Base-by-base conservation (phyloP, 2,888 invertebrate genomes). In the Phyto melanocephala region DNA sequence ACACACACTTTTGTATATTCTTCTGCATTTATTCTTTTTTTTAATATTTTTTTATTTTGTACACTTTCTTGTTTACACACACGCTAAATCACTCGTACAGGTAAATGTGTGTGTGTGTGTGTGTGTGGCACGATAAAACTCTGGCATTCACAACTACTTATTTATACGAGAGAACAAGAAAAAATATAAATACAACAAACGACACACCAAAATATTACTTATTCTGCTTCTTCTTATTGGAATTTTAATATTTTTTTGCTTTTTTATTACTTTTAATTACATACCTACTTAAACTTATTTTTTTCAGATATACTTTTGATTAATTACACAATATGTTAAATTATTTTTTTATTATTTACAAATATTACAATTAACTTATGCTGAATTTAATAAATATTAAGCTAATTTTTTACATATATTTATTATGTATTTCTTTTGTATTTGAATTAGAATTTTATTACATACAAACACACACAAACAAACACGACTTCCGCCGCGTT, bases 401-500 rank as follows among this genome's bases (percentile, higher is more conserved):
- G n/a, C n/a, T 35, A 33, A 11, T n/a, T 28, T n/a, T 60, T 74
- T 79, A 60, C 35, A 28, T 42, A 42, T 40, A n/a, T n/a, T n/a
- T 45, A 24, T 8, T 11, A 6, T n/a, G 11, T 50, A 58, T 62
- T 60, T 28, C 28, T 54, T 11, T 71, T 76, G 35, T 60, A 65
- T 70, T 70, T 62, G 15, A 50, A 74, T 80, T 58, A 78, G 78
- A 79, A 78, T 80, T 70, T 58, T 15, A 60, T 54, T 40, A 62
- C 52, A 75, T 50, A 77, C 68, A 70, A 45, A 76, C 63, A 76
- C 50, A 70, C 65, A 72, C 65, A 78, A 58, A 47, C 76, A 60
- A 70, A 45, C 75, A 81, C 80, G 75, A 75, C 79, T 70, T 72
- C 82, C 79, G 75, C 60, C 81, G 82, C 79, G 82, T 71, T 74